Percentiles rank a stretch among this genome's conserved stretches.
Evolutionary conservation across 2,113 vertebrate species (phyloP).

Genomic region (Oncorhynchus kisutch): DNA sequence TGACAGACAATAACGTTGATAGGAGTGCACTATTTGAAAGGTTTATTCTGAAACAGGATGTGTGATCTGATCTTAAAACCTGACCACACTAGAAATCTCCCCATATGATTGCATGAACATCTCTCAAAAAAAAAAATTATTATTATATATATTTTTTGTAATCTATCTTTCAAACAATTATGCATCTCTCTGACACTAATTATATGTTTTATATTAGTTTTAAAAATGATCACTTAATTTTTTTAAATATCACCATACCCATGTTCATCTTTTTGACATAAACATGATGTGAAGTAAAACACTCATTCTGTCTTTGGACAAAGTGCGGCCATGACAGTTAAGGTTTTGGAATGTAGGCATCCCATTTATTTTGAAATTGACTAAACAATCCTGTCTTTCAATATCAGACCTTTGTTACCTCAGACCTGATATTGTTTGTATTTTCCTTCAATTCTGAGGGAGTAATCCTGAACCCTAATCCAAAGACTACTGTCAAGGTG

Average conservation of each 20-base stretch:
- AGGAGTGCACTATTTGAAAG: slow-evolving; percentile 21
- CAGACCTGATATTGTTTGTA: no score
- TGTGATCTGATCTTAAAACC: slow-evolving; percentile 9
- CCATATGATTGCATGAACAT: slow-evolving; percentile 30
- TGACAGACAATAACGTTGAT: slow-evolving; percentile 50
- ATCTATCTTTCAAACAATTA: neutral
- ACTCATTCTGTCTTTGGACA: neutral
- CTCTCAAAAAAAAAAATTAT: slow-evolving; percentile 15
- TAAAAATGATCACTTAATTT: slow-evolving; percentile 5
- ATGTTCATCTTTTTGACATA: neutral
- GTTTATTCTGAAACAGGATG: slow-evolving; percentile 22
- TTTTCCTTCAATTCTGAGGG: neutral
- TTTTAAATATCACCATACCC: slow-evolving; percentile 19
- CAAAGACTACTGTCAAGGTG: neutral
- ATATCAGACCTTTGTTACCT: neutral
- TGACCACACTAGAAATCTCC: neutral
- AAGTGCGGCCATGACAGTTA: slow-evolving; percentile 3
- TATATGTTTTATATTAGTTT: slow-evolving; percentile 14
- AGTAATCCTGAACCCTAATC: neutral
- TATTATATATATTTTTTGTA: no score
- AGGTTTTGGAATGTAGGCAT: neutral
- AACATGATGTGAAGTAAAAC: slow-evolving; percentile 2
- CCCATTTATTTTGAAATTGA: slow-evolving; percentile 46
- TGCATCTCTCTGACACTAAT: slow-evolving; percentile 17
- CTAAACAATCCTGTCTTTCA: slow-evolving; percentile 43